Conservation (phyloP, 2,113 vertebrate genomes). For the Rhinichthys klamathensis region DNA sequence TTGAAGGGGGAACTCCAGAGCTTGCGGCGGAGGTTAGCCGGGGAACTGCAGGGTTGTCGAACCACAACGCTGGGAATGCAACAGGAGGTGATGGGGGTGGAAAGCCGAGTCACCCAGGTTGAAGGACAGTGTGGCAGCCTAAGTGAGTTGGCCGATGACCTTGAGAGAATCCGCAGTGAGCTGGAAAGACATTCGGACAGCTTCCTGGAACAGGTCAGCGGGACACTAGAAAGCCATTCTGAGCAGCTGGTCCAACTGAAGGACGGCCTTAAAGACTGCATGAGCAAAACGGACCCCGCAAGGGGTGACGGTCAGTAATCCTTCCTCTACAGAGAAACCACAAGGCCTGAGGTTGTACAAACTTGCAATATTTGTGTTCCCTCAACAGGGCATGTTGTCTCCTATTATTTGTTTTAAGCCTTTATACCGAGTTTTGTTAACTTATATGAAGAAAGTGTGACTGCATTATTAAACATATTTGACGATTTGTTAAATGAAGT, state of each 20-base stretch:
- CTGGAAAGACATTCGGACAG: constrained; percentile 82
- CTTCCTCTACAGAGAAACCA: constrained; percentile 27
- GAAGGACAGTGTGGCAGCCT: constrained; percentile 83
- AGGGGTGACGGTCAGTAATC: constrained; percentile 70
- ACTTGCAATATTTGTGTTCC: constrained; percentile 62
- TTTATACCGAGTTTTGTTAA: constrained; percentile 69
- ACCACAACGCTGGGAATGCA: constrained; percentile 80
- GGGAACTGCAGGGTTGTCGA: constrained; percentile 86
- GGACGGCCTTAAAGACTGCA: constrained; percentile 84
- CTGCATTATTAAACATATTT: constrained; percentile 66
- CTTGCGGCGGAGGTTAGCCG: constrained; percentile 81
- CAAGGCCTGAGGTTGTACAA: constrained; percentile 60
- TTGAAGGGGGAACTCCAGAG: constrained; percentile 87
- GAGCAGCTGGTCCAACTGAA: constrained; percentile 85
- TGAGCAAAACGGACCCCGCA: constrained; percentile 73
- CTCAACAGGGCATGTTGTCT: constrained; percentile 67
- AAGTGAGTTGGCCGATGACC: constrained; percentile 76
- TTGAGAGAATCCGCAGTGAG: constrained; percentile 80
- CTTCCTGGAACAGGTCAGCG: constrained; percentile 86
- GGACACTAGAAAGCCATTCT: constrained; percentile 82
- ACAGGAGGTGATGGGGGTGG: constrained; percentile 82
- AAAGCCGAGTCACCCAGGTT: constrained; percentile 83
- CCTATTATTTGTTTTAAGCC: constrained; percentile 56
- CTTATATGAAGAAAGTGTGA: constrained; percentile 74
- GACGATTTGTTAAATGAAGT: constrained; percentile 57